A percentile compares a stretch with the other conserved stretches of the same genome.
Evolutionary conservation across 2,797 vertebrate genomes (phyloP).

Genomic region (Falco naumanni): DNA sequence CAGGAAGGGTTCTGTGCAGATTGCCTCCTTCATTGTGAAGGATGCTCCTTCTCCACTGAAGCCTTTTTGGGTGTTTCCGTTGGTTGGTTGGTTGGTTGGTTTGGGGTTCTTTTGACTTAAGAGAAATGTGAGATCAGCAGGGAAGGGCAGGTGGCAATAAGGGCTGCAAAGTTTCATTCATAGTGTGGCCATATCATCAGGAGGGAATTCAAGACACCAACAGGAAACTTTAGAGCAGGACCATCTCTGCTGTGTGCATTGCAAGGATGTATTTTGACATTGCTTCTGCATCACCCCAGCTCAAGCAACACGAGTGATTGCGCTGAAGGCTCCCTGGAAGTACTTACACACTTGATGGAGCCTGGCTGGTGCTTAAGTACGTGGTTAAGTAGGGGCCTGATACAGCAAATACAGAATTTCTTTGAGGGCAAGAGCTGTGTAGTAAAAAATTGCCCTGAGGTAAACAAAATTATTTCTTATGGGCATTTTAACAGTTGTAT

Average conservation of each 20-base stretch:
- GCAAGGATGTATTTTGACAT: fast-evolving
- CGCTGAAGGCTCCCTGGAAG: neutral
- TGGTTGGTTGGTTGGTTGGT: neutral
- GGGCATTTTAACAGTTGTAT: neutral
- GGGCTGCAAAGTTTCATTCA: neutral
- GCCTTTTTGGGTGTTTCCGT: neutral
- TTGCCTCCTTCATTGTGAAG: fast-evolving
- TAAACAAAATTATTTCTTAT: neutral
- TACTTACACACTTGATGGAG: fast-evolving
- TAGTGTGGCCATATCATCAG: fast-evolving
- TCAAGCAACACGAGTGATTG: fast-evolving
- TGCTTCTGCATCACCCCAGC: neutral
- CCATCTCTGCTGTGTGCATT: fast-evolving
- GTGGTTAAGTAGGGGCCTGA: neutral
- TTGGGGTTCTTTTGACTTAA: neutral
- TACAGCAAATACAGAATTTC: neutral
- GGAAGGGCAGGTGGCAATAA: neutral
- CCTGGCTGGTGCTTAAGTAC: neutral
- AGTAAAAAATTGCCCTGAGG: neutral
- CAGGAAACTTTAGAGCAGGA: neutral
- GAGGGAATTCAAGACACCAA: neutral
- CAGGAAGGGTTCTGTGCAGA: neutral
- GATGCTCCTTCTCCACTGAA: neutral
- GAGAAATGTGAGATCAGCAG: neutral
- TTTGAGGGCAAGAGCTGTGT: neutral